These are phyloP conservation scores for Penaeus monodon DNA, from an alignment of 2,888 invertebrate species.

Conservation along the genomic window DNA sequence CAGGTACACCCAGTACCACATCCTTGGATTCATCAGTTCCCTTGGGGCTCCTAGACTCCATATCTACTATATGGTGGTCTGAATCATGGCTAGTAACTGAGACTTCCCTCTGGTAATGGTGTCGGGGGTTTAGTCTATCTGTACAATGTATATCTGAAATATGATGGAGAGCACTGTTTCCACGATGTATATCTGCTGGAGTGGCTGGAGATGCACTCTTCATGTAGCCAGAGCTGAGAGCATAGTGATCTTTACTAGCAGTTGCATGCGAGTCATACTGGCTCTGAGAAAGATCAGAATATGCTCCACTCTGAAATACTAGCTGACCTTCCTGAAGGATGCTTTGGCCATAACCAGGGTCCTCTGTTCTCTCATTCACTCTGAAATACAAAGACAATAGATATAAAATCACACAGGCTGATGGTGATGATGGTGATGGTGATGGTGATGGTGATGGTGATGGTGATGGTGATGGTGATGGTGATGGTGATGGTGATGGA, in stretches of 20 bases:
- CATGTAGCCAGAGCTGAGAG: slow-evolving; percentile 53
- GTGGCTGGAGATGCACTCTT: slow-evolving; percentile 59
- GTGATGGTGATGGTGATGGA: no score
- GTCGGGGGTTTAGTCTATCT: slow-evolving; percentile 44
- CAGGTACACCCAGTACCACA: slow-evolving; percentile 71
- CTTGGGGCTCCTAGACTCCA: slow-evolving; percentile 23
- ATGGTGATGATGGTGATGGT: neutral
- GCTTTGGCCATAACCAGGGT: slow-evolving; percentile 94
- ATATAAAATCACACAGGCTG: neutral
- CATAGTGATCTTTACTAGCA: slow-evolving; percentile 44
- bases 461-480: no score
- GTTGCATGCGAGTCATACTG: slow-evolving; percentile 38
- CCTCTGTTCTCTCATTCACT: slow-evolving; percentile 82
- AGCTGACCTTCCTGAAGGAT: slow-evolving; percentile 87
- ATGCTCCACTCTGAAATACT: slow-evolving; percentile 85
- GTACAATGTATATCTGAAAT: slow-evolving; percentile 20
- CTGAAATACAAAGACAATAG: slow-evolving; percentile 69
- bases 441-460: neutral
- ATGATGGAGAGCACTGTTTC: slow-evolving; percentile 38
- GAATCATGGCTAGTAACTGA: slow-evolving; percentile 57
- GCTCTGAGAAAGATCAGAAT: slow-evolving; percentile 45
- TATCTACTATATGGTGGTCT: slow-evolving; percentile 43
- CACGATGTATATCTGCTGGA: slow-evolving; percentile 38
- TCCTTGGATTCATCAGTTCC: slow-evolving; percentile 45
- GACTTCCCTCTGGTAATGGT: slow-evolving; percentile 47